phyloP scores from a whole-genome alignment of 2,113 vertebrate species.

The Protomyctophum bolini region DNA sequence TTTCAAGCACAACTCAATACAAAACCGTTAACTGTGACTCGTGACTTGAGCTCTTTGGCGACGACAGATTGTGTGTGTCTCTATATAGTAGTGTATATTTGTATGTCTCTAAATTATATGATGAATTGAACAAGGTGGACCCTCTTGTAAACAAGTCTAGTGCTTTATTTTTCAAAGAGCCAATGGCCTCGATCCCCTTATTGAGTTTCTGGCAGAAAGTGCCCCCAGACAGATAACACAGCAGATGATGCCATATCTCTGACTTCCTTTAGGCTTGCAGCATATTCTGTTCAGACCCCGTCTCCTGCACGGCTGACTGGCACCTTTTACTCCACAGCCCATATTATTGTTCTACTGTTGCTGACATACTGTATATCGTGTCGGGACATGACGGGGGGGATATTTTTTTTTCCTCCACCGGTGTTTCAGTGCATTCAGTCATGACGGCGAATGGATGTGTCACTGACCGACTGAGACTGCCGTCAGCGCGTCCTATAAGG shows the following conservation, averaged over 20 bases:
- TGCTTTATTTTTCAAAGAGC: too few species aligned
- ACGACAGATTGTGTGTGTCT: too few species aligned
- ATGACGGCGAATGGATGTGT: conserved; percentile 2
- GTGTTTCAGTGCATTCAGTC: not conserved
- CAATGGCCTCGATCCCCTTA: not conserved
- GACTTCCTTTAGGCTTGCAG: conserved; percentile 1
- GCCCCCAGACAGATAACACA: not conserved
- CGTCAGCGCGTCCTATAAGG: not conserved
- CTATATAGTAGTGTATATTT: too few species aligned
- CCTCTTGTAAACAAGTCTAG: too few species aligned
- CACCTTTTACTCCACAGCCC: conserved; percentile 4
- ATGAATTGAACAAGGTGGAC: too few species aligned
- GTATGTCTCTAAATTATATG: too few species aligned
- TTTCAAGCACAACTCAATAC: too few species aligned
- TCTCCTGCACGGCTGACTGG: conserved; percentile 24
- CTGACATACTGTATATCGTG: not conserved
- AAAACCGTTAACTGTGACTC: too few species aligned
- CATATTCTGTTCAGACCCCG: not conserved
- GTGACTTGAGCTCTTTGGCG: too few species aligned
- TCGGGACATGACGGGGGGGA: not conserved
- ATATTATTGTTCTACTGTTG: conserved; percentile 23
- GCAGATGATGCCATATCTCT: not conserved
- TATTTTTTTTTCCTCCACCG: not conserved
- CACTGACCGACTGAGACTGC: not conserved
- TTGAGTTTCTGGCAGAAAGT: not conserved